Evolutionary conservation across 2,113 vertebrate species (phyloP).

Genomic region (Protomyctophum bolini): DNA sequence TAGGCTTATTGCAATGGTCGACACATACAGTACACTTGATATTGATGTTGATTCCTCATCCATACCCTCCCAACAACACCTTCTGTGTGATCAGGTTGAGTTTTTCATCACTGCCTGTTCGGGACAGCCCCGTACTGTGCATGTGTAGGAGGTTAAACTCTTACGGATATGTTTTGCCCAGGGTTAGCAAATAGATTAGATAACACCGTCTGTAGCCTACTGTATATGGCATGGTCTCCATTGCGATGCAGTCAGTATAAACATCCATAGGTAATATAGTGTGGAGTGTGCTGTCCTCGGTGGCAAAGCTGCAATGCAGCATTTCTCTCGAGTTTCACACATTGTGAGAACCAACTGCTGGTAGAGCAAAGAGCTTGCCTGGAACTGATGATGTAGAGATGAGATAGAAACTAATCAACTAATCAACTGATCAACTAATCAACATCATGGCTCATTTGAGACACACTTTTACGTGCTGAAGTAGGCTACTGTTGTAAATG

Average conservation of each 20-base stretch:
- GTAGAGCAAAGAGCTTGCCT: slow-evolving; percentile 38
- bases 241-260: slow-evolving; percentile 38
- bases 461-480: slow-evolving; percentile 15
- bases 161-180: neutral
- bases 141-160: neutral
- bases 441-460: slow-evolving; percentile 42
- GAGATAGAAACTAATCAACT: slow-evolving; percentile 35
- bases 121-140: neutral
- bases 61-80: neutral
- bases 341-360: slow-evolving; percentile 36
- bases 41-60: neutral
- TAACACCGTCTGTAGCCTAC: neutral
- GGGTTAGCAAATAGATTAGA: slow-evolving; percentile 19
- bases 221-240: slow-evolving; percentile 8
- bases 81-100: neutral
- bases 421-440: slow-evolving; percentile 35
- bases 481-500: slow-evolving; percentile 16
- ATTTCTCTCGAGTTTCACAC: slow-evolving; percentile 53
- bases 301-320: slow-evolving; percentile 79
- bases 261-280: slow-evolving; percentile 39
- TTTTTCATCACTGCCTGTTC: neutral
- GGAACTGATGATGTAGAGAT: slow-evolving; percentile 51
- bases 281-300: slow-evolving; percentile 48
- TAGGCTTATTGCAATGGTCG: neutral
- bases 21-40: neutral